Percentiles rank a stretch among this genome's conserved stretches.
Conservation (phyloP, 2,888 invertebrate species). For the Dermolepida albohirtum region DNA sequence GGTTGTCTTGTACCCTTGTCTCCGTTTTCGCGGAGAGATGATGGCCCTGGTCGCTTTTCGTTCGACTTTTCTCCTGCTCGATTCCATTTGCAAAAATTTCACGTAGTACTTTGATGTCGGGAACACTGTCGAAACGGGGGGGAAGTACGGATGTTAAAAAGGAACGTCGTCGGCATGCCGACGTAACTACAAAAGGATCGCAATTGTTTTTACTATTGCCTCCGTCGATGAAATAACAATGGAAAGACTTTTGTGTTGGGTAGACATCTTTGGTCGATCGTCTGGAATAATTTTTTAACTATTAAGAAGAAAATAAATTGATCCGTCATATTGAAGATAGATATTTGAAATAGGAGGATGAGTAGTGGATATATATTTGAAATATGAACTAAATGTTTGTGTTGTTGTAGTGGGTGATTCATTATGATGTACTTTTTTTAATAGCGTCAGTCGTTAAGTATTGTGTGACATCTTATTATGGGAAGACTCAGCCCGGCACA, state of each 20-base stretch:
- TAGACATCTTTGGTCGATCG: conserved; percentile 18
- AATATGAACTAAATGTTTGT: too few species aligned
- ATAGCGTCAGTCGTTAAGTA: too few species aligned
- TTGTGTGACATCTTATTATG: too few species aligned
- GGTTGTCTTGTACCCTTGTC: neutral
- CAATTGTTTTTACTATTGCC: conserved; percentile 48
- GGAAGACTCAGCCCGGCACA: too few species aligned
- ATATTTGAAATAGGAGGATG: neutral
- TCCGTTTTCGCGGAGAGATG: neutral
- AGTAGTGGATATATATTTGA: too few species aligned
- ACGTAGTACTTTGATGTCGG: conserved; percentile 51
- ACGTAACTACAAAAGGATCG: conserved; percentile 39
- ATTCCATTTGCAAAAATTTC: conserved; percentile 50
- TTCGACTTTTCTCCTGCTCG: conserved; percentile 16
- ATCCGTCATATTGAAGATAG: neutral
- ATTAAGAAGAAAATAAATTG: conserved; percentile 4
- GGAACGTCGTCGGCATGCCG: conserved; percentile 20
- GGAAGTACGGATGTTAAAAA: conserved; percentile 12
- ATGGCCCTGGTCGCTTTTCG: conserved; percentile 13
- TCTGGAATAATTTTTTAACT: conserved; percentile 28
- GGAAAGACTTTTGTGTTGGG: neutral
- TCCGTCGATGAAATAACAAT: conserved; percentile 44
- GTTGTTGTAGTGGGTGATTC: too few species aligned
- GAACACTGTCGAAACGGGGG: conserved; percentile 11
- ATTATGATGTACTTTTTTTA: too few species aligned